A percentile compares a stretch with the other conserved stretches of the same genome.
These are phyloP conservation scores for Drosophila eohydei DNA, from an alignment of 2,888 invertebrate genomes.

Conservation along the genomic window DNA sequence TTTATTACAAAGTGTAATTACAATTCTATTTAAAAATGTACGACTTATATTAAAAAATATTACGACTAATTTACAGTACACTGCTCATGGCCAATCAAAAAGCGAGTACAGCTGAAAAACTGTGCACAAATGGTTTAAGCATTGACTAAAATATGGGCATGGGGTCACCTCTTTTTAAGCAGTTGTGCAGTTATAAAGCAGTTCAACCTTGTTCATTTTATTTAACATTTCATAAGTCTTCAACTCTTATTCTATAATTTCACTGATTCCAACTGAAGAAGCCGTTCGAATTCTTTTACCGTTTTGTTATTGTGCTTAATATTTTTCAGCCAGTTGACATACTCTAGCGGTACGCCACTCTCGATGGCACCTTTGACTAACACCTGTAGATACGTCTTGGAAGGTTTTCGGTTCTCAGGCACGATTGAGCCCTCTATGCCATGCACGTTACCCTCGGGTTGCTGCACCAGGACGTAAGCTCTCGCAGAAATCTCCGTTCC, in stretches of 20 bases:
- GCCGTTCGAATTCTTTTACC: slow-evolving; percentile 84
- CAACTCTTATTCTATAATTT: slow-evolving; percentile 35
- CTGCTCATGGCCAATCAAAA: too few species aligned
- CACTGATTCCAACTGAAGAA: slow-evolving; percentile 81
- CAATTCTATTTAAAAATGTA: too few species aligned
- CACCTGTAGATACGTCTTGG: slow-evolving; percentile 88
- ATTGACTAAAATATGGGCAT: background rate
- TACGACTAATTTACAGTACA: too few species aligned
- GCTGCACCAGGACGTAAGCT: slow-evolving; percentile 89
- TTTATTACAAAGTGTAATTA: too few species aligned
- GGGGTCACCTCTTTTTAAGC: background rate
- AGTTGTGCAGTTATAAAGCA: background rate
- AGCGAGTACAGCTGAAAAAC: too few species aligned
- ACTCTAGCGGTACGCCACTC: slow-evolving; percentile 88
- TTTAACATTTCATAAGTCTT: background rate
- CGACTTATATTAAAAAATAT: too few species aligned
- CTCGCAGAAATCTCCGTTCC: slow-evolving; percentile 86
- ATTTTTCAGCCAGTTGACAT: slow-evolving; percentile 88
- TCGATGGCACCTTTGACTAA: slow-evolving; percentile 83
- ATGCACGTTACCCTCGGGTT: slow-evolving; percentile 85
- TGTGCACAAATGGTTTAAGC: background rate
- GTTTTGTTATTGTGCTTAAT: slow-evolving; percentile 91
- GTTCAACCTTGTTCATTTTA: background rate
- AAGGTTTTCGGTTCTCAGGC: slow-evolving; percentile 89
- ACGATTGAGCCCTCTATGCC: slow-evolving; percentile 82